These are phyloP conservation scores for Tapera naevia DNA, from an alignment of 2,797 vertebrate genomes.

Conservation along the genomic window DNA sequence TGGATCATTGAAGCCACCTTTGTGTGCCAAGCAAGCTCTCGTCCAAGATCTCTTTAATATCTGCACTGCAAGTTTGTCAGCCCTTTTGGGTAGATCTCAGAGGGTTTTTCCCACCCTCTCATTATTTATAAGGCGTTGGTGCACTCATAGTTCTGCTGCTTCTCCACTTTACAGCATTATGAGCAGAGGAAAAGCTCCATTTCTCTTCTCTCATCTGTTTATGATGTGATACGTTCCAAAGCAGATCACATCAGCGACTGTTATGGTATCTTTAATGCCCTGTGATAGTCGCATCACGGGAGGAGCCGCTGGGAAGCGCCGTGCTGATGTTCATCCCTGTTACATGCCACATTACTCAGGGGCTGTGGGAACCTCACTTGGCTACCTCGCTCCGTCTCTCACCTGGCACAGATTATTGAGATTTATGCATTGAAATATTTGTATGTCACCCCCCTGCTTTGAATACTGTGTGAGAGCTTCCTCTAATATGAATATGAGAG, in stretches of 20 bases:
- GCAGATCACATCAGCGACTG: constrained; percentile 49
- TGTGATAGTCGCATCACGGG: constrained; percentile 6
- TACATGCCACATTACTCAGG: constrained; percentile 23
- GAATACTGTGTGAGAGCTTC: background rate
- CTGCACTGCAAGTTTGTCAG: background rate
- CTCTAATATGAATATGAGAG: background rate
- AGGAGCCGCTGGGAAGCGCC: background rate
- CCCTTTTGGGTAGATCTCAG: background rate
- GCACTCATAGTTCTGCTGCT: background rate
- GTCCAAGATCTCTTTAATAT: background rate
- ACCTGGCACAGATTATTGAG: constrained; percentile 11
- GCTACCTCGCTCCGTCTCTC: background rate
- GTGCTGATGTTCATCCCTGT: background rate
- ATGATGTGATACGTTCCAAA: constrained; percentile 37
- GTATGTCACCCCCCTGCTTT: background rate
- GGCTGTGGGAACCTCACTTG: background rate
- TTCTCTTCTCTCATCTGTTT: constrained; percentile 47
- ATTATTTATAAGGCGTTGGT: background rate
- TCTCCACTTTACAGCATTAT: background rate
- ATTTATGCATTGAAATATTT: constrained; percentile 15
- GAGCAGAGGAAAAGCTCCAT: constrained; percentile 23
- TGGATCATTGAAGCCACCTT: background rate
- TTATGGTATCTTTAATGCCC: constrained; percentile 29
- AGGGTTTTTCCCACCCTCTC: background rate
- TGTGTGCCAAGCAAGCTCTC: background rate